Conservation (phyloP, 2,888 invertebrate genomes). For the Spisula solida region DNA sequence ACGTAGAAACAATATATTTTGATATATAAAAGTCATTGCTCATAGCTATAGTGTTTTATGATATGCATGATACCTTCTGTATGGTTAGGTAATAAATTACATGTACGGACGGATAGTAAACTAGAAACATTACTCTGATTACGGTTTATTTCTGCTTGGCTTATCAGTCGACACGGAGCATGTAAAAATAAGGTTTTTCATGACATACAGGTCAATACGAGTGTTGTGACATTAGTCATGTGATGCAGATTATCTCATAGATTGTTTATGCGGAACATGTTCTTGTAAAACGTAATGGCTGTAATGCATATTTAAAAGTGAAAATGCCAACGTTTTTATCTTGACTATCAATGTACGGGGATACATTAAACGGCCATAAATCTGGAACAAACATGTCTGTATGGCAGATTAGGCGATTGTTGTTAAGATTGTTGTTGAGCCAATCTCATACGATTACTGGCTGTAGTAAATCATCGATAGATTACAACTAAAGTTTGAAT, state of each 20-base stretch:
- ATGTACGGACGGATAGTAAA: no score
- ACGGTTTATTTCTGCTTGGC: not conserved
- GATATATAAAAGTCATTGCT: no score
- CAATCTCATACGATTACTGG: not conserved
- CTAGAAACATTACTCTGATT: not conserved
- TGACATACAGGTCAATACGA: not conserved
- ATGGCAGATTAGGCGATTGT: not conserved
- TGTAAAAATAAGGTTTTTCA: not conserved
- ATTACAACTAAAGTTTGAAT: not conserved
- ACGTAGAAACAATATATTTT: no score
- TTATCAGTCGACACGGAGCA: not conserved
- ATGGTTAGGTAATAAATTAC: no score
- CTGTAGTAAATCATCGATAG: not conserved
- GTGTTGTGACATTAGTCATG: not conserved
- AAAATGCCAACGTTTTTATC: conserved; percentile 23
- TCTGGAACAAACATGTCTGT: not conserved
- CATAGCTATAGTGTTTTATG: no score
- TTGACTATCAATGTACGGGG: not conserved
- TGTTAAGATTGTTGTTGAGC: not conserved
- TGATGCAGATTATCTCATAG: not conserved
- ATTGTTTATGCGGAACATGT: not conserved
- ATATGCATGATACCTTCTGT: no score
- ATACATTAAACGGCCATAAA: conserved; percentile 13
- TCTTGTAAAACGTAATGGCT: not conserved
- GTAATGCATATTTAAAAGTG: conserved; percentile 11